Base-by-base conservation (phyloP, 1,140 invertebrate species). In the Brachionus plicatilis region DNA sequence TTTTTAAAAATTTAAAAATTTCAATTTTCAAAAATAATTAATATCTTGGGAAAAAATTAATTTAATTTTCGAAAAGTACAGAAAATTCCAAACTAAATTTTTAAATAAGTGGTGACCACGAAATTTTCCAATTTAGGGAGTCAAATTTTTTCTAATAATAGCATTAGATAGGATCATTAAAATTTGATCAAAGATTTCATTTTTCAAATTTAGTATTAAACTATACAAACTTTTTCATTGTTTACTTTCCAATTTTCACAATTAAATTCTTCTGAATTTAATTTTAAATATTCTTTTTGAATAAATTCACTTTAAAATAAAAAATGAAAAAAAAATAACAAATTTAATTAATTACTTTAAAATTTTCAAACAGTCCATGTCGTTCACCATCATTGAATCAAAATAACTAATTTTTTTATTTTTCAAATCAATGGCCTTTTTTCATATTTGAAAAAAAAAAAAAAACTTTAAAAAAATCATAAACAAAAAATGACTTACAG, bases 371-470 rank as follows among this genome's bases (percentile, higher is more conserved):
- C 50, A 82, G 60, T 82, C 79, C 27, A 65, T 65, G 12, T 82
- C 79, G 24, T 68, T 82, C 20, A 65, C 9, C 53, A 60, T 45
- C 37, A 82, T 14, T 6, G 20, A 37, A 68, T 82, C 79, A 68
- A 43, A 82, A 65, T 68, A 82, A 11, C 50, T 65, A 41, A 82
- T 82, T 65, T 82, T 60, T 65, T 68, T 33, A n/a, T 60, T 65
- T 33, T 65, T 60, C n/a, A 82, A 65, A 47, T 82, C 79, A 24
- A 82, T 72, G 2, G 37, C 12, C 68, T 72, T 72, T 20, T 65
- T n/a, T 65, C 8, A 27, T 24, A 6, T n/a, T 20, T 6, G 3
- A 56, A 56, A 56, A 12, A n/a, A n/a, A 14, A 56, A 56, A n/a
- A n/a, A n/a, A n/a, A n/a, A 3, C 17, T 53, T 1, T 4, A 12